Base-by-base conservation (phyloP, 2,888 invertebrate genomes). In the Podotricha telesiphe region DNA sequence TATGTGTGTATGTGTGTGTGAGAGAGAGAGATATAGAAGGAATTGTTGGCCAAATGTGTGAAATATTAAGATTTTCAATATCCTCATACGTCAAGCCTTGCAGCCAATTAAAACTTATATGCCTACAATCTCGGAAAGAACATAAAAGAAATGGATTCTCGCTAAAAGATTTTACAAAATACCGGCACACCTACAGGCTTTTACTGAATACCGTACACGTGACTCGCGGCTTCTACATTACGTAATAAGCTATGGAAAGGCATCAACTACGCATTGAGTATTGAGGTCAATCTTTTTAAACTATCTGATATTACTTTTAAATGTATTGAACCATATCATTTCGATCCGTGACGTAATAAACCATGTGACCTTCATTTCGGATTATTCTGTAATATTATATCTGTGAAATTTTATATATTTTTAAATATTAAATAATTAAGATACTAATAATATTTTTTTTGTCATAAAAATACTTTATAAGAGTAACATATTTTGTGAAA, bases 211-310 rank as follows among this genome's bases (percentile, higher is more conserved):
- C 64, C 51, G 66, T 59, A 42, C 59, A 66, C 71, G 64, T 64
- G 69, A 67, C 67, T 67, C 67, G 55, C 47, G 47, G 62, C 67
- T 51, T 65, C 50, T 55, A 11, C 13, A 28, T 72, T 72, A 72
- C 61, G 51, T 73, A 70, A 74, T 22, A 56, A 62, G 58, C 55
- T 42, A 67, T 67, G 65, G 73, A 73, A 67, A 68, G 50, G 68
- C 62, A 68, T 67, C 64, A 66, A 65, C 55, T 68, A 65, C 61
- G 62, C 67, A 62, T 63, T 20, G 19, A 13, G 51, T 68, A 73
- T 72, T 68, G 64, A 64, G 73, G 65, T 70, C 67, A 64, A 69
- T 63, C 45, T 56, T 67, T 63, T 65, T 51, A 37, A 19, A 28
- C 10, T 62, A 67, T 53, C 17, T 62, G 47, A 37, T 67, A 51